A percentile compares a stretch with the other conserved stretches of the same genome.
phyloP scores from a whole-genome alignment of 2,888 invertebrate species.

The Pinctada fucata region DNA sequence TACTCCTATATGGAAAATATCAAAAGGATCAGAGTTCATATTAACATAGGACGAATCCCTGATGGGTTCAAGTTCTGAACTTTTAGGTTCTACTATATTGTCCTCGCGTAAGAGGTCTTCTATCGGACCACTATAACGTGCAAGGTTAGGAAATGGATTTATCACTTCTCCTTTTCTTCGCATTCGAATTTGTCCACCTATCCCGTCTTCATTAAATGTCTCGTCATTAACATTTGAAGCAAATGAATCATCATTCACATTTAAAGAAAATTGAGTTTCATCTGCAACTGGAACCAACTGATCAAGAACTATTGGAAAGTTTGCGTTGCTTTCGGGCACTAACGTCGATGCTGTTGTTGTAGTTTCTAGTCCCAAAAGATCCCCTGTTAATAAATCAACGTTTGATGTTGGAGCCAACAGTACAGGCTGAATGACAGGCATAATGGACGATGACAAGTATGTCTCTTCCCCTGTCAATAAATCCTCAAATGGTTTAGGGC shows the following conservation, averaged over 20 bases:
- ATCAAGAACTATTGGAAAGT: background rate
- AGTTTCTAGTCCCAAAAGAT: conserved; percentile 7
- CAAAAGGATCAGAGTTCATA: conserved; percentile 16
- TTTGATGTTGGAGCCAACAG: background rate
- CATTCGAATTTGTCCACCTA: background rate
- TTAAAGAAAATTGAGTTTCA: background rate
- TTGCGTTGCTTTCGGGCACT: background rate
- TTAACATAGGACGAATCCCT: background rate
- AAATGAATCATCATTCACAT: background rate
- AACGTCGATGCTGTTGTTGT: background rate
- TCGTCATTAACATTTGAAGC: background rate
- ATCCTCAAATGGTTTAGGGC: background rate
- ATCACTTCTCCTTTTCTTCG: conserved; percentile 5
- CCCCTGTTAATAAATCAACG: conserved; percentile 23
- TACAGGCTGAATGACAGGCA: background rate
- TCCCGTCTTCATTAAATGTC: background rate
- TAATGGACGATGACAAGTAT: conserved; percentile 1
- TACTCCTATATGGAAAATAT: conserved; percentile 28
- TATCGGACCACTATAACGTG: conserved; percentile 20
- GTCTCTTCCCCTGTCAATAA: conserved; percentile 26
- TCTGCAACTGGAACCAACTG: background rate
- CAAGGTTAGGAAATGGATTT: conserved; percentile 34
- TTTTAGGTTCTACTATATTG: background rate
- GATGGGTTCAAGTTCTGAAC: background rate
- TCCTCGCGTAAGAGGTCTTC: background rate